Conservation (phyloP, 2,888 invertebrate species). For the Rambutsinella grinnellia region DNA sequence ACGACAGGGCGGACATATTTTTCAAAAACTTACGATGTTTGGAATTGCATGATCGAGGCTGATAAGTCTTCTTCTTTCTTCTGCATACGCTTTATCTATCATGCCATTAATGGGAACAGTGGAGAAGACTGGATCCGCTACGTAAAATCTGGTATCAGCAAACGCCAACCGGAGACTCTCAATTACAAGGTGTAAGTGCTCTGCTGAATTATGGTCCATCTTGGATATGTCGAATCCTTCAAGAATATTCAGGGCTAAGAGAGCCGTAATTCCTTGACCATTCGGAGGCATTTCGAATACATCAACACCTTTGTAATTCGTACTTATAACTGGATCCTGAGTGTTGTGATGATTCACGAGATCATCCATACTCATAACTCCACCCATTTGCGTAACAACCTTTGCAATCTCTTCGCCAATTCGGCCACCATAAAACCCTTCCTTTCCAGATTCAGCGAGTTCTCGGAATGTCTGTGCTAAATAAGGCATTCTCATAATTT, state of each 20-base stretch:
- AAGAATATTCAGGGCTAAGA: slow-evolving; percentile 69
- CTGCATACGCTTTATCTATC: slow-evolving; percentile 68
- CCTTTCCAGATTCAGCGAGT: slow-evolving; percentile 55
- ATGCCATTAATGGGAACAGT: slow-evolving; percentile 67
- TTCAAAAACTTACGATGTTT: slow-evolving; percentile 55
- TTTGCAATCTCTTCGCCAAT: slow-evolving; percentile 63
- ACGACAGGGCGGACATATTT: too few species aligned
- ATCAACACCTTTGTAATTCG: slow-evolving; percentile 61
- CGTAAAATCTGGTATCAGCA: slow-evolving; percentile 68
- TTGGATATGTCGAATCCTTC: slow-evolving; percentile 68
- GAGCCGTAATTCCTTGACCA: slow-evolving; percentile 69
- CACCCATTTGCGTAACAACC: slow-evolving; percentile 54
- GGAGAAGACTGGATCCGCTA: slow-evolving; percentile 68
- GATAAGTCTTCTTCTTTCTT: slow-evolving; percentile 67
- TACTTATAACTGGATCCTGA: slow-evolving; percentile 56
- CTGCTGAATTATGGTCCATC: slow-evolving; percentile 68
- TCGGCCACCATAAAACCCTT: slow-evolving; percentile 60
- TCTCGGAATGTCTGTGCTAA: slow-evolving; percentile 60
- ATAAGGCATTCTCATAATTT: slow-evolving; percentile 38
- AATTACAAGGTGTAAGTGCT: slow-evolving; percentile 69
- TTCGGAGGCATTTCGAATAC: slow-evolving; percentile 70
- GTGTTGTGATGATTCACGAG: slow-evolving; percentile 54
- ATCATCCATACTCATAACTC: slow-evolving; percentile 55
- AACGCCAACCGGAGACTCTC: slow-evolving; percentile 69
- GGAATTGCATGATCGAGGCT: slow-evolving; percentile 43